phyloP scores from a whole-genome alignment of 2,888 invertebrate genomes.

The Loripinus fragilis region DNA sequence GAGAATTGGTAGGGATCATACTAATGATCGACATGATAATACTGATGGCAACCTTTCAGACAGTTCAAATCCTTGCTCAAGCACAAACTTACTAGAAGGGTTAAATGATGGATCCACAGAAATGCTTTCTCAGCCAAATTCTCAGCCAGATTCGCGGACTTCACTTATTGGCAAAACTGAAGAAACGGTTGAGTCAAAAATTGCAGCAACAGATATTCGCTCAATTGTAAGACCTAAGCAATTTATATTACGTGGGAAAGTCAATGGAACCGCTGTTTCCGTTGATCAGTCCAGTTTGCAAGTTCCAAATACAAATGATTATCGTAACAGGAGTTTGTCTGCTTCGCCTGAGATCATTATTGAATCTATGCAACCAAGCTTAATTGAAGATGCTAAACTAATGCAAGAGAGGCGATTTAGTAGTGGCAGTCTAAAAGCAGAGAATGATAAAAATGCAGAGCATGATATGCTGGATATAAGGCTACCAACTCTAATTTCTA shows the following conservation, averaged over 20 bases:
- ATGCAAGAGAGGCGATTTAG: conserved; percentile 14
- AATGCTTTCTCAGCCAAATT: conserved; percentile 33
- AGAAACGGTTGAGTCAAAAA: conserved; percentile 67
- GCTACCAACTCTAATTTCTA: conserved; percentile 41
- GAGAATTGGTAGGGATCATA: conserved; percentile 40
- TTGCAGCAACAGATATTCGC: conserved; percentile 68
- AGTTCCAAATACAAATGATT: conserved; percentile 44
- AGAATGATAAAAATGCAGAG: conserved; percentile 57
- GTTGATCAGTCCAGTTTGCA: conserved; percentile 35
- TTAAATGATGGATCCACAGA: conserved; percentile 61
- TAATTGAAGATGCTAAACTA: conserved; percentile 55
- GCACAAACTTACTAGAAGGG: conserved; percentile 61
- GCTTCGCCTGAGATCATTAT: conserved; percentile 65
- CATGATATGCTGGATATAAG: conserved; percentile 53
- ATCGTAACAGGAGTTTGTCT: conserved; percentile 27
- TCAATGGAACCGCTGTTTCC: conserved; percentile 33
- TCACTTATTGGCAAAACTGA: conserved; percentile 46
- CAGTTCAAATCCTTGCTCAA: conserved; percentile 74
- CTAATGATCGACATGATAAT: conserved; percentile 30
- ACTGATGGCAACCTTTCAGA: conserved; percentile 65
- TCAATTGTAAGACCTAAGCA: conserved; percentile 69
- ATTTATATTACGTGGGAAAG: conserved; percentile 40
- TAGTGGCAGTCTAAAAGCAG: conserved; percentile 54
- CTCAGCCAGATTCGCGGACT: conserved; percentile 40
- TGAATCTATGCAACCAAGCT: conserved; percentile 67